Conservation (phyloP, 2,888 invertebrate genomes). For the Brenthis daphne region DNA sequence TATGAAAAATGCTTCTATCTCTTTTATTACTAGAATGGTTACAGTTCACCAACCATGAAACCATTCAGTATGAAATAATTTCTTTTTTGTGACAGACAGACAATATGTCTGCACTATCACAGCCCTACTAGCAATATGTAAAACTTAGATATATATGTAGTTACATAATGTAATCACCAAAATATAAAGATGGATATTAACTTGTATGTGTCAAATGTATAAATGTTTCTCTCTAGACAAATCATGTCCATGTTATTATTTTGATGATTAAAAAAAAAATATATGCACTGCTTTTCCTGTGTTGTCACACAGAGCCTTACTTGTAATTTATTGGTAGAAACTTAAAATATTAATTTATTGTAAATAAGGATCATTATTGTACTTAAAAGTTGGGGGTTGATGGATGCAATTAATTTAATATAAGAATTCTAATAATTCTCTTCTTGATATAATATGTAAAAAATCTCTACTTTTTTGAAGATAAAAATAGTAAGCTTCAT, state of each 20-base stretch:
- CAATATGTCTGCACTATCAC: no score
- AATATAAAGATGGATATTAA: slow-evolving; percentile 8
- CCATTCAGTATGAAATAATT: no score
- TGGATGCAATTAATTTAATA: slow-evolving; percentile 44
- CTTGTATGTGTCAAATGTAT: slow-evolving; percentile 2
- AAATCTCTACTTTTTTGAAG: neutral
- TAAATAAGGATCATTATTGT: slow-evolving; percentile 76
- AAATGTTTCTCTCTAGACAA: neutral
- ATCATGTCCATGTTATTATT: slow-evolving; percentile 13
- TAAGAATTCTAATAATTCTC: slow-evolving; percentile 10
- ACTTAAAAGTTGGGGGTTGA: slow-evolving; percentile 69
- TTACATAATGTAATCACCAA: neutral
- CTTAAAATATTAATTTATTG: slow-evolving; percentile 53
- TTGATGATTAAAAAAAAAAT: slow-evolving; percentile 29
- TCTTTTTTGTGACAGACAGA: no score
- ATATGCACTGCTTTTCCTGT: slow-evolving; percentile 56
- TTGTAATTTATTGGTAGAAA: slow-evolving; percentile 63
- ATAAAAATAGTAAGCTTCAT: slow-evolving; percentile 2
- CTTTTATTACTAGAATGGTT: no score
- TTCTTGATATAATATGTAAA: neutral
- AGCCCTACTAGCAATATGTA: no score
- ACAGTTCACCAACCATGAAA: no score
- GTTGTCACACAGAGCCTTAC: slow-evolving; percentile 57
- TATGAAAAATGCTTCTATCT: no score
- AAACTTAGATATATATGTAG: no score